Conservation (phyloP, 2,888 invertebrate species). For the Nesidiocoris tenuis region DNA sequence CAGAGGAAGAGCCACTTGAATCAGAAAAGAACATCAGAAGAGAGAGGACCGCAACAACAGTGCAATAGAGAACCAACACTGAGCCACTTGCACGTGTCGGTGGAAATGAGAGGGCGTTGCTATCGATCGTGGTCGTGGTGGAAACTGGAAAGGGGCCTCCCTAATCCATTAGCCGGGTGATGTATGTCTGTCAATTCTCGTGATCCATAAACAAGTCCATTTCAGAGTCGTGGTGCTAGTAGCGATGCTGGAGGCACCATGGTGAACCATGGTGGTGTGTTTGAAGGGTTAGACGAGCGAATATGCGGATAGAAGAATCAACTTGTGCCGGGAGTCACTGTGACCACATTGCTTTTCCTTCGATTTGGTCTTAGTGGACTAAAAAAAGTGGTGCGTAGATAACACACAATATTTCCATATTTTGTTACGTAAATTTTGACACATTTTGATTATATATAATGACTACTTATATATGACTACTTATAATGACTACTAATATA, state of each 20-base stretch:
- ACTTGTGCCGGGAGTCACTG: too few species aligned
- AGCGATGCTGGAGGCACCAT: too few species aligned
- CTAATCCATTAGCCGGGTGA: constrained; percentile 41
- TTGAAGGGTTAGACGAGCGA: neutral
- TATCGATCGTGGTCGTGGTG: constrained; percentile 23
- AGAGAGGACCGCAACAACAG: neutral
- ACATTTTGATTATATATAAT: too few species aligned
- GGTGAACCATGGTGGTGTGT: too few species aligned
- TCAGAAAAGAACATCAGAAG: neutral
- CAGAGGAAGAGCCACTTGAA: neutral
- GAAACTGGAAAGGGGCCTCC: constrained; percentile 5
- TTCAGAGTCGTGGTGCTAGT: neutral
- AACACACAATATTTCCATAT: too few species aligned
- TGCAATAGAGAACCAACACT: constrained; percentile 4
- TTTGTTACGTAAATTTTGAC: too few species aligned
- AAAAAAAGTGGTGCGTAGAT: too few species aligned
- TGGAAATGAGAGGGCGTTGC: constrained; percentile 22
- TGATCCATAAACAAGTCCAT: constrained; percentile 38
- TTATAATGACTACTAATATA: too few species aligned
- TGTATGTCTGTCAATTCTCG: constrained; percentile 41
- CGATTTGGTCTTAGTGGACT: too few species aligned
- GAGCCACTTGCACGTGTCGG: constrained; percentile 6
- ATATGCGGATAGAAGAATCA: neutral
- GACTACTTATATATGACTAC: too few species aligned
- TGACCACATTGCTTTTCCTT: too few species aligned